Base-by-base conservation (phyloP, 2,888 invertebrate genomes). In the Anarsia innoxiella region DNA sequence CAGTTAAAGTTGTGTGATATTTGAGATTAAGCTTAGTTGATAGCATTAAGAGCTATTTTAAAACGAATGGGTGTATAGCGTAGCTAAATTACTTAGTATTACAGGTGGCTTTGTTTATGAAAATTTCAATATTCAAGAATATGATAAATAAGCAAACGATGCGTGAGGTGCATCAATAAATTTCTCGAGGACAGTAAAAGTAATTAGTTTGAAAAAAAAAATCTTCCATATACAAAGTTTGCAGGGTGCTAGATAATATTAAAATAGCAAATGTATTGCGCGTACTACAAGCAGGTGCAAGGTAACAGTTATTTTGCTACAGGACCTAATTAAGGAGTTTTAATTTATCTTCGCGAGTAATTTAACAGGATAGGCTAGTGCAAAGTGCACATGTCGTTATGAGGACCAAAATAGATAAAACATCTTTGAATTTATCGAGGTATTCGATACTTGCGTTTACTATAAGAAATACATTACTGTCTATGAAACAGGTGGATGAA, bases 241-340 rank as follows among this genome's bases (percentile, higher is more conserved):
- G 29, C 40, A 34, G 11, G 25, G 26, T 27, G 33, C 26, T 29
- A 33, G 26, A 30, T 3, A 28, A 30, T 40, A 32, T 36, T 9
- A 26, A 36, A 36, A 37, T 40, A 30, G 23, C 16, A 32, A 29
- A 43, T 41, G 41, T 37, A 31, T 39, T 30, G 42, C 41, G 45
- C 33, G 37, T 45, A 39, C 30, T 14, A 16, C 12, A 14, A 10
- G 39, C 45, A 45, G 45, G 37, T 45, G 45, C 31, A 25, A 11
- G 9, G 19, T 27, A 8, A 36, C 36, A 32, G 32, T 40, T 32
- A 32, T 34, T 28, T 33, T 6, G 30, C 14, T 23, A 8, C 29
- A 6, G 31, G 19, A 34, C 37, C 35, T 36, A 37, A 41, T 41
- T 39, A 41, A 37, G 31, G 29, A 29, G 34, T 39, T 40, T 40